Conservation (phyloP, 1,140 invertebrate species). For the Ceratoteleas bidentatus region DNA sequence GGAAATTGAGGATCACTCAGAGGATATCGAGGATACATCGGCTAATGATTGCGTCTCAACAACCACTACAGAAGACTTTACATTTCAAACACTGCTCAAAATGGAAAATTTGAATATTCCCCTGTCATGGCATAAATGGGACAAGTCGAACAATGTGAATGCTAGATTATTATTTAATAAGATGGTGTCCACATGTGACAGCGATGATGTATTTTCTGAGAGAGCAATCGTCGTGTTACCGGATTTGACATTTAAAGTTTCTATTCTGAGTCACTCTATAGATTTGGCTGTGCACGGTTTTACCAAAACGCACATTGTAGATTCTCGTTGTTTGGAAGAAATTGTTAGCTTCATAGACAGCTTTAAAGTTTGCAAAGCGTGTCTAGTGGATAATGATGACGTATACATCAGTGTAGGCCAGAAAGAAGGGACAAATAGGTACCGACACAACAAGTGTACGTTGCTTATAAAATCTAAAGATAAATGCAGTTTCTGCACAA, state of each 20-base stretch:
- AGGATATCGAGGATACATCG: not conserved
- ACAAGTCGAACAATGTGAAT: not conserved
- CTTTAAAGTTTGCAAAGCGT: not conserved
- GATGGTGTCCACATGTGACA: not conserved
- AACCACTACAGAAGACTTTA: not conserved
- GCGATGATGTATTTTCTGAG: not conserved
- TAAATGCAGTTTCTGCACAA: not conserved
- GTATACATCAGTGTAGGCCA: not conserved
- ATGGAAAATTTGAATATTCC: not conserved
- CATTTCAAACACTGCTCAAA: not conserved
- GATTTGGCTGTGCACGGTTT: not conserved
- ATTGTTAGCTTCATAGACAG: not conserved
- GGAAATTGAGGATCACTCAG: not conserved
- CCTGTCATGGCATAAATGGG: not conserved
- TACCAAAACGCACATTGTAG: not conserved
- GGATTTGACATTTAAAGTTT: not conserved
- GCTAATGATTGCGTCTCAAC: not conserved
- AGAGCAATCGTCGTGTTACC: not conserved
- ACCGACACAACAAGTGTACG: not conserved
- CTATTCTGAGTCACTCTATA: not conserved
- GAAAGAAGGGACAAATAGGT: not conserved
- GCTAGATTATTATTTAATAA: not conserved
- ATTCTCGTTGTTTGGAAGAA: not conserved
- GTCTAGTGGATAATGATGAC: not conserved
- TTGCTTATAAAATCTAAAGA: not conserved